Base-by-base conservation (phyloP, 2,113 vertebrate genomes). In the Tragulus kanchil region DNA sequence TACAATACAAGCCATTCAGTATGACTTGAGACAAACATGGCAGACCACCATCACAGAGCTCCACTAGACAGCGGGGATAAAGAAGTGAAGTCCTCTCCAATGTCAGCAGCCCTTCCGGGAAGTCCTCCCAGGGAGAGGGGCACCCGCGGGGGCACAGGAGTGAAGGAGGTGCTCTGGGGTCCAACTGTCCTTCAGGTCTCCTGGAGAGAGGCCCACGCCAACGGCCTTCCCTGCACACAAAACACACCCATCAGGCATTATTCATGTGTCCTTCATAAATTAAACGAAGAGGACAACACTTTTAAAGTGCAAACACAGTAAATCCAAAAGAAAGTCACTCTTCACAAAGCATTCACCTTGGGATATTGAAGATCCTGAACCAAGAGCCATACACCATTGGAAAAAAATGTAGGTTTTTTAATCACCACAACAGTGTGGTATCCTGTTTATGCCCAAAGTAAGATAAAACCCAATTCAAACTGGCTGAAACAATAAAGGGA, bases 101-200 rank as follows among this genome's bases (percentile, higher is more conserved):
- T 17, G 64, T 65, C 61, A 10, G 11, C 31, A 2, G 1, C 48
- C 17, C 3, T 1, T 17, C 56, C 12, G 8, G 50, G 48, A 42
- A 45, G n/a, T 21, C 42, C 31, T 81, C 36, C 61, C 23, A 12
- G 28, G 50, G 17, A 61, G 42, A 42, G 21, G 5, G 25, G 19
- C 5, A 3, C 21, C 61, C 6, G 19, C 6, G 19, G 19, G 23
- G 16, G 54, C 1, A 9, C 75, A 31, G 5, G 25, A 36, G 45
- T 16, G 28, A 5, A 7, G 9, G 6, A 56, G 9, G 0, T 0
- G 3, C 12, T 23, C 56, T 3, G 54, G 14, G 21, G 2, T 16
- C 28, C 26, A 8, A 3, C 19, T 1, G 0, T n/a, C 50, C 48
- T 77, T 21, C 17, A 6, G 23, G 54, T 13, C 11, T 48, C 52